A percentile compares a stretch with the other conserved stretches of the same genome.
These are phyloP conservation scores for Cheilosia vulpina DNA, from an alignment of 2,888 invertebrate species.

Conservation along the genomic window DNA sequence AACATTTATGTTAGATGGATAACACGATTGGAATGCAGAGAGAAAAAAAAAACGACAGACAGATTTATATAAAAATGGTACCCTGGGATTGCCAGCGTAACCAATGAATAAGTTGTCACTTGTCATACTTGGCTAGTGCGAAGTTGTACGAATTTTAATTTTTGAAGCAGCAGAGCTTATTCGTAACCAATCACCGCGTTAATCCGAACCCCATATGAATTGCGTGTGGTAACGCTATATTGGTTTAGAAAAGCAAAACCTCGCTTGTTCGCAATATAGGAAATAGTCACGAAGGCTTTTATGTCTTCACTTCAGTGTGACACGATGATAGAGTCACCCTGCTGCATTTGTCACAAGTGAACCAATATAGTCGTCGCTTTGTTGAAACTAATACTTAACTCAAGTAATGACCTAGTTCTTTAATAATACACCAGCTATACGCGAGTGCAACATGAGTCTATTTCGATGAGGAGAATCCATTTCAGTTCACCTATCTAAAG, in stretches of 20 bases:
- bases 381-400: constrained; percentile 45
- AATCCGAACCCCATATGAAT: too few species aligned
- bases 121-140: not conserved
- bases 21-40: constrained; percentile 4
- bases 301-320: constrained; percentile 25
- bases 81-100: not conserved
- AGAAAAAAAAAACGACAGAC: not conserved
- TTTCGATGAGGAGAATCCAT: constrained; percentile 12
- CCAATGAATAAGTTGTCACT: not conserved
- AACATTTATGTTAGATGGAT: not conserved
- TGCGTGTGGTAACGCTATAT: too few species aligned
- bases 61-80: not conserved
- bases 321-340: constrained; percentile 32
- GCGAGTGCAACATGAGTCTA: not conserved
- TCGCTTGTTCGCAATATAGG: constrained; percentile 15
- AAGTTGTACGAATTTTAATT: not conserved
- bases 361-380: constrained; percentile 7
- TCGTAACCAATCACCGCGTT: too few species aligned
- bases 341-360: constrained; percentile 3
- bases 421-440: too few species aligned
- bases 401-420: constrained; percentile 47
- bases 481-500: constrained; percentile 19
- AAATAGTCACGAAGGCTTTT: constrained; percentile 23
- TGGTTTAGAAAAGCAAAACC: too few species aligned
- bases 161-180: too few species aligned